A percentile compares a stretch with the other conserved stretches of the same genome.
These are phyloP conservation scores for Pogoniulus pusillus DNA, from an alignment of 2,797 vertebrate species.

Conservation along the genomic window DNA sequence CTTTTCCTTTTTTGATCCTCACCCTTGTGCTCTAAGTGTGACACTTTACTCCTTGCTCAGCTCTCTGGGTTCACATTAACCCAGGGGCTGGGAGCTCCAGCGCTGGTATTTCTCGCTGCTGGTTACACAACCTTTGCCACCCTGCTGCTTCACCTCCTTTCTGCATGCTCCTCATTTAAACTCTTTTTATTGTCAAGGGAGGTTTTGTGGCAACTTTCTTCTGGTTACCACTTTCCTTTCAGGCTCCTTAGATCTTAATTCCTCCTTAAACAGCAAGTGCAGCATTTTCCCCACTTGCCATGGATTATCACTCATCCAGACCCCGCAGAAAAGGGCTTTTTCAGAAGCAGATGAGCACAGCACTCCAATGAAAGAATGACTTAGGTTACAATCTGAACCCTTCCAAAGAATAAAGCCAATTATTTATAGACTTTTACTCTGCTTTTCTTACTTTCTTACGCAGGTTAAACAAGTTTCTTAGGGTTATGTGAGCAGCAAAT, in stretches of 20 bases:
- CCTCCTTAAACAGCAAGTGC: background rate
- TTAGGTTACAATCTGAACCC: background rate
- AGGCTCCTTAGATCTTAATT: background rate
- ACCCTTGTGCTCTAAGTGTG: background rate
- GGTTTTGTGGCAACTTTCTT: background rate
- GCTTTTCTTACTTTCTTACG: background rate
- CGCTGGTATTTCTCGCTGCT: rapidly evolving
- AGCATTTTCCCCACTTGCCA: background rate
- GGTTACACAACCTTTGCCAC: background rate
- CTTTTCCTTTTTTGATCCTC: background rate
- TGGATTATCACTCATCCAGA: background rate
- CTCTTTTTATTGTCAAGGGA: background rate
- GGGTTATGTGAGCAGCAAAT: background rate
- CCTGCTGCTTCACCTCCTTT: rapidly evolving
- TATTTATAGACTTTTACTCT: background rate
- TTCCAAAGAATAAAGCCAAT: background rate
- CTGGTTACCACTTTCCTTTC: background rate
- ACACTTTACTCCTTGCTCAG: background rate
- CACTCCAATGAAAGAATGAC: background rate
- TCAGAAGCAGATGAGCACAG: background rate
- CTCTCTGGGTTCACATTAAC: no score
- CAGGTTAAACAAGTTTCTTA: background rate
- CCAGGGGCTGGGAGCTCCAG: background rate
- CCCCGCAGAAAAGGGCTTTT: background rate
- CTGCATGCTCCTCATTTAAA: background rate